Evolutionary conservation across 2,113 vertebrate species (phyloP), one percentile per base, ranked within the genome.

Genomic region (Embiotoca jacksoni): DNA sequence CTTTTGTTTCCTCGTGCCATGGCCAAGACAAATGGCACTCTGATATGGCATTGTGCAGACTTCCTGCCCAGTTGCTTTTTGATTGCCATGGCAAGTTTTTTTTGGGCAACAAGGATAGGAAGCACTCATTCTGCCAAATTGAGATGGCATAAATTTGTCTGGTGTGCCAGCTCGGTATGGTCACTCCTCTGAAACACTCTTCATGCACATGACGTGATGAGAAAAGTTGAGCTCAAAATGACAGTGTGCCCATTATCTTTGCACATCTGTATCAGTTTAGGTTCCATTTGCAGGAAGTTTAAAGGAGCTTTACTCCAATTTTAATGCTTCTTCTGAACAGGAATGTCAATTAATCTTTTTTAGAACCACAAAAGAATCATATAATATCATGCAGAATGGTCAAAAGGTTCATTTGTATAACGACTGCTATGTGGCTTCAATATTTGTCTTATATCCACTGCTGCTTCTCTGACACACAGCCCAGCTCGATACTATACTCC

Each of bases 141-240:
- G 50, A 72, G 68, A 74, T 39, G 53, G 55, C n/a, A 53, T 58
- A 53, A 33, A 78, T 50, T 46, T 58, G 57, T 78, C n/a, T 80
- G 36, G 37, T 54, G 47, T 50, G 50, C 39, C 58, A 36, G 64
- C 31, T 50, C 35, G n/a, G n/a, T 47, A 54, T 37, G n/a, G 59
- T 36, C 60, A 65, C 14, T 33, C 23, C 15, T 49, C 57, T 58
- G 41, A 63, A 63, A 70, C 36, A 2, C 2, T 63, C 36, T 46
- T 31, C 2, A 4, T 69, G 44, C 52, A 53, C 46, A 53, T 7
- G 39, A 54, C 33, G 35, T 11, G 14, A 68, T 62, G 10, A 56
- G 14, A 66, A 30, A 71, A 64, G 16, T 75, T 70, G 3, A 32
- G 41, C 36, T 32, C 32, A 35, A 60, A 72, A 50, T 72, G 6